phyloP scores from a whole-genome alignment of 2,888 invertebrate species.

The Melieria crassipennis region DNA sequence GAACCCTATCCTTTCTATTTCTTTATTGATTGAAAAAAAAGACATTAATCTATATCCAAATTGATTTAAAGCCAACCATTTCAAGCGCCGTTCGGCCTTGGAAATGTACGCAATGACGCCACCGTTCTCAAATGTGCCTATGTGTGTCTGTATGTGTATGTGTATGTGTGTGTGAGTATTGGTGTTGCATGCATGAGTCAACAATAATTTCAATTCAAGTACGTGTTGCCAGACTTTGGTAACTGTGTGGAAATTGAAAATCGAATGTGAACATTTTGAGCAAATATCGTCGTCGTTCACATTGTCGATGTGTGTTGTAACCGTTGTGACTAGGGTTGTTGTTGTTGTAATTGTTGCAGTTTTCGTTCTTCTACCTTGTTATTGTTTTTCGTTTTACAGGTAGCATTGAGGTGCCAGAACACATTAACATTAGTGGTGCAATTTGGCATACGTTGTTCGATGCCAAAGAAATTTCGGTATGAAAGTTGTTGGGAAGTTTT shows the following conservation, averaged over 20 bases:
- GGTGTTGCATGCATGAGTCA: constrained; percentile 33
- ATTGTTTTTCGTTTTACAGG: neutral
- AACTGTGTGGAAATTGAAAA: constrained; percentile 39
- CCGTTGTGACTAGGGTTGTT: constrained; percentile 1
- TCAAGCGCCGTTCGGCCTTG: no score
- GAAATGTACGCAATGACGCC: no score
- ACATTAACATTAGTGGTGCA: no score
- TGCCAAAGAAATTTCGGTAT: no score
- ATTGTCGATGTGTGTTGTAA: constrained; percentile 10
- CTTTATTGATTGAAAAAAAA: no score
- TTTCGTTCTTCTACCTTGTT: constrained; percentile 8
- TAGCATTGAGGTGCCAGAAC: no score
- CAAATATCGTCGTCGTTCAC: constrained; percentile 34
- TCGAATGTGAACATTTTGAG: constrained; percentile 43
- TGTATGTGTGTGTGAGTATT: constrained; percentile 4
- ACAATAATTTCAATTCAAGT: constrained; percentile 38
- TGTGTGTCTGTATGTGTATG: neutral
- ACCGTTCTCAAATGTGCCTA: neutral
- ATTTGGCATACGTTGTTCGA: no score
- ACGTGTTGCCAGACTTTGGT: constrained; percentile 1
- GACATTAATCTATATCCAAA: no score
- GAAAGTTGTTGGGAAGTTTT: no score
- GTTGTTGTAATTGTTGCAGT: constrained; percentile 11
- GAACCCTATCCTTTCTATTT: no score
- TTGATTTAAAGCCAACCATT: no score